phyloP scores from a whole-genome alignment of 2,113 vertebrate species.

The Cichladusa arquata region DNA sequence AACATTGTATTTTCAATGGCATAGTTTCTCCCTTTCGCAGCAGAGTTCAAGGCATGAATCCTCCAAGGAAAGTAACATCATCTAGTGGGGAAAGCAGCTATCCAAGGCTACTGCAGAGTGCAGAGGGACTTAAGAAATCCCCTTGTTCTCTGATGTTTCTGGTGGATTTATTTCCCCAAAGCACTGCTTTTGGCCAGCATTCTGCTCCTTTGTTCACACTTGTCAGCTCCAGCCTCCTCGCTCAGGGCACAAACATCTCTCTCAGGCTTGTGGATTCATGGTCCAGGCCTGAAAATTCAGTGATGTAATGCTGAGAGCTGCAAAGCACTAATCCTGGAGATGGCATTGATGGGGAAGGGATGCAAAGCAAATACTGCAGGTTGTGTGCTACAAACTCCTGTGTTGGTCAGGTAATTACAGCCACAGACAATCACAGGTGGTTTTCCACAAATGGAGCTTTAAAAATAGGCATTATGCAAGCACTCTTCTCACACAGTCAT shows the following conservation, averaged over 20 bases:
- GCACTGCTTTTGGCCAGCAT: neutral
- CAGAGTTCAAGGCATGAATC: neutral
- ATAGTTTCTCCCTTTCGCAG: neutral
- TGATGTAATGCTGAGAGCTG: neutral
- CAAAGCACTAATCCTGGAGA: neutral
- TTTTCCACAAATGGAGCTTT: neutral
- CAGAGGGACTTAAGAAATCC: neutral
- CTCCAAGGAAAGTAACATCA: neutral
- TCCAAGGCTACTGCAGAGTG: neutral
- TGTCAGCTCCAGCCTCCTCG: neutral
- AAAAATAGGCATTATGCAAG: neutral
- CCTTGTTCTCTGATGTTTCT: neutral
- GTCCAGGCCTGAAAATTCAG: neutral
- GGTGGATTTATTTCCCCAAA: neutral
- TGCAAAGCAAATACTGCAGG: neutral
- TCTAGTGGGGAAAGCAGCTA: neutral
- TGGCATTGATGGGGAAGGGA: neutral
- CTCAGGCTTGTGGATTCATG: neutral
- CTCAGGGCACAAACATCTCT: rapidly evolving
- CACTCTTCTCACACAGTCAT: neutral
- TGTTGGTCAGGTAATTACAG: neutral
- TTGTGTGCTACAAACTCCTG: neutral
- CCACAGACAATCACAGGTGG: neutral
- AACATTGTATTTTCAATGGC: neutral
- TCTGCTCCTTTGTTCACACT: neutral